Evolutionary conservation across 1,140 invertebrate species (phyloP), one percentile per base, ranked within the genome.

Genomic region (Aporrectodea caliginosa): DNA sequence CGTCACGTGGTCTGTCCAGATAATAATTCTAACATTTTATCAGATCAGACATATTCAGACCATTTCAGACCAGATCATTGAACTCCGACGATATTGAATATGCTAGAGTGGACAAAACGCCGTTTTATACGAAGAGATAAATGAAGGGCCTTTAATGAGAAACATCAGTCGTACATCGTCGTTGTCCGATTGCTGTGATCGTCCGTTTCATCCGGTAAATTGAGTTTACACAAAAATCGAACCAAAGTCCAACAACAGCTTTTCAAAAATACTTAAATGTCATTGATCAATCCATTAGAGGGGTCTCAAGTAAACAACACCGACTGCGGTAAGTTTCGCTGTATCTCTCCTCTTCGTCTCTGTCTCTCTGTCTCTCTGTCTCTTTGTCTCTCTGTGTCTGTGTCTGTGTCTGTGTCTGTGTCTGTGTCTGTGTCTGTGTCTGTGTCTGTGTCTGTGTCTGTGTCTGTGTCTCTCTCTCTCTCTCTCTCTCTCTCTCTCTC

Each of bases 401-500:
- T 73, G 6, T 6, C 71, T 73, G 6, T 73, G 29, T 73, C 71
- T 73, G 6, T 73, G 29, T 73, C 71, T 73, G 6, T 73, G 29
- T 73, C n/a, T 73, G 6, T 73, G 29, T 73, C 71, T 73, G 6
- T 73, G 58, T 69, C 34, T 69, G 1, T 2, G 58, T 77, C 76
- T 77, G 35, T 69, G 16, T 77, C 58, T 22, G 27, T 69, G n/a
- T n/a, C 35, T 77, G 1, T 77, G 58, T 74, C 0, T 71, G 35
- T 77, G 2, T 74, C 75, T 77, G 30, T 69, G 1, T 77, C 75
- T 77, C 32, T 77, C 2, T 77, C 75, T 77, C 32, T 69, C 2
- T 77, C 75, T 77, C 75, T 77, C 1, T 77, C 75, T 77, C 75
- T 77, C 1, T 77, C 75, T 77, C 75, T 77, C 1, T 77, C 75